Percentiles rank a stretch among this genome's conserved stretches.
Conservation (phyloP, 2,113 vertebrate species). For the Diadophis punctatus region DNA sequence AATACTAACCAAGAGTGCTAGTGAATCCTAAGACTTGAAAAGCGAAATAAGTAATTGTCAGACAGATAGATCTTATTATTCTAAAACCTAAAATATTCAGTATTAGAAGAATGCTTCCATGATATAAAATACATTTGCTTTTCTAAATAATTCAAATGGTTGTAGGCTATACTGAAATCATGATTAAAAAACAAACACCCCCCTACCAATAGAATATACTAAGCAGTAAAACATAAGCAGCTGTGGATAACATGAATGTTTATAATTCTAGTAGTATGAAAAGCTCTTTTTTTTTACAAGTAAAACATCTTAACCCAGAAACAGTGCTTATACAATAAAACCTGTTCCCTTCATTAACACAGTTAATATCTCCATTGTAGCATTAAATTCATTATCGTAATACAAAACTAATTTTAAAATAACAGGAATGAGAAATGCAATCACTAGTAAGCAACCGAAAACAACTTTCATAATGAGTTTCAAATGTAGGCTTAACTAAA, state of each 20-base stretch:
- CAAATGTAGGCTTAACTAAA: not conserved
- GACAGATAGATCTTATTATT: not conserved
- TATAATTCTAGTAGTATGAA: not conserved
- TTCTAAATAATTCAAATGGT: not conserved
- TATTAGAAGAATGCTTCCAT: not conserved
- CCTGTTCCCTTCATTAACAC: not conserved
- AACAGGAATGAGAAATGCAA: not conserved
- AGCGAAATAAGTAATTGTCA: not conserved
- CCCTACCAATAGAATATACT: not conserved
- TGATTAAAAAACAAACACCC: not conserved
- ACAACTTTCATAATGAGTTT: not conserved
- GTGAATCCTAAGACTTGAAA: too few species aligned
- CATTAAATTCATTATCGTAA: not conserved
- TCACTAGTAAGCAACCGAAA: not conserved
- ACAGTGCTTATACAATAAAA: not conserved
- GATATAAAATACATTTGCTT: not conserved
- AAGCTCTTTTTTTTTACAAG: not conserved
- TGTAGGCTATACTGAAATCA: not conserved
- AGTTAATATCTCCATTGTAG: not conserved
- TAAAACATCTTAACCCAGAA: not conserved
- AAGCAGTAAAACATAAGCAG: not conserved
- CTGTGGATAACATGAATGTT: not conserved
- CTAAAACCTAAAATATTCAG: not conserved
- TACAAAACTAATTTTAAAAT: not conserved
- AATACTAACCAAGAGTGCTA: too few species aligned